These are phyloP conservation scores for Tachyglossus aculeatus DNA, from an alignment of 2,797 vertebrate genomes.

Conservation along the genomic window DNA sequence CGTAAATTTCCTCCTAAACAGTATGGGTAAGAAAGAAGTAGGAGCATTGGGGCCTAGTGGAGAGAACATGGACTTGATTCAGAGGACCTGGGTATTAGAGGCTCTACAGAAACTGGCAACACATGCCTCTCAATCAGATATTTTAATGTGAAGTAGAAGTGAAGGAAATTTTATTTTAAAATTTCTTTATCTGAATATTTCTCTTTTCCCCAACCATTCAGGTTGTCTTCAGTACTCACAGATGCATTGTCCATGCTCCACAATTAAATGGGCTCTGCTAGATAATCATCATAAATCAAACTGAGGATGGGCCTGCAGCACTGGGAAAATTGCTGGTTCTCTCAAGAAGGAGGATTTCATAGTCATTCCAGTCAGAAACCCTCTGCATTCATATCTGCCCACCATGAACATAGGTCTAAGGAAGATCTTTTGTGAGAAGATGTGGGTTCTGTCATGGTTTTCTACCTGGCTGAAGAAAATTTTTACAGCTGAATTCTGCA, in stretches of 20 bases:
- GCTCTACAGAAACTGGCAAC: conserved; percentile 1
- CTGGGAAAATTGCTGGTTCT: neutral
- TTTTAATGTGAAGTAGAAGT: conserved; percentile 6
- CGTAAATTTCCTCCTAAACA: no score
- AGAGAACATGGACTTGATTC: neutral
- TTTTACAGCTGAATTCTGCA: conserved; percentile 57
- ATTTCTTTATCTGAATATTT: conserved; percentile 8
- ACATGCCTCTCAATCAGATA: neutral
- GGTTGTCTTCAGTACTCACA: conserved; percentile 4
- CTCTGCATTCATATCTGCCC: neutral
- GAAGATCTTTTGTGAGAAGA: neutral
- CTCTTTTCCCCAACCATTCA: neutral
- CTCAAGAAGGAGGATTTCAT: neutral
- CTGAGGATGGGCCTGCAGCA: neutral
- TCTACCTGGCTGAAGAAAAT: conserved; percentile 28
- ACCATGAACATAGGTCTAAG: conserved; percentile 17
- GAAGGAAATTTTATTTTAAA: neutral
- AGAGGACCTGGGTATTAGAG: conserved; percentile 11
- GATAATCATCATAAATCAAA: conserved; percentile 33
- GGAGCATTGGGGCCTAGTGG: no score
- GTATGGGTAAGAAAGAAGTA: no score
- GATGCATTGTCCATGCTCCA: conserved; percentile 12
- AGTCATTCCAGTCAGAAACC: neutral
- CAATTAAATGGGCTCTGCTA: neutral
- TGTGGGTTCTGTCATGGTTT: conserved; percentile 44